Conservation (phyloP, 2,888 invertebrate species). For the Auanema sp. region DNA sequence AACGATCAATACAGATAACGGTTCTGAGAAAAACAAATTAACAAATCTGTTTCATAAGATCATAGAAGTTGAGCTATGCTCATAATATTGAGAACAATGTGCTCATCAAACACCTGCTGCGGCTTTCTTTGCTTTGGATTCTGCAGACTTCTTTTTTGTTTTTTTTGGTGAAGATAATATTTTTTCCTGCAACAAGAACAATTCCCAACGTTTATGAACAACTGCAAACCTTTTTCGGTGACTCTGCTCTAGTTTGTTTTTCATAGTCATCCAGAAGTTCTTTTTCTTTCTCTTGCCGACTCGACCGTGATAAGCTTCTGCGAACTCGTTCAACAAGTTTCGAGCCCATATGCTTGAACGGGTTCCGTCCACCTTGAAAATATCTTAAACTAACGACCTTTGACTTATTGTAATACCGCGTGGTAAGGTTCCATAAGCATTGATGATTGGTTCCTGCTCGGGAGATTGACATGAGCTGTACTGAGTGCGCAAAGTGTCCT, state of each 20-base stretch:
- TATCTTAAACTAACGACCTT: background rate
- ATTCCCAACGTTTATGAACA: too few species aligned
- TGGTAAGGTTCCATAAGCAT: conserved; percentile 40
- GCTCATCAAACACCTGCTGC: conserved; percentile 6
- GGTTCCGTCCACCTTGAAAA: conserved; percentile 38
- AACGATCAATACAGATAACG: too few species aligned
- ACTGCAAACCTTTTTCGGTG: conserved; percentile 37
- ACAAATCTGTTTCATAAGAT: too few species aligned
- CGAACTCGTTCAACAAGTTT: conserved; percentile 57
- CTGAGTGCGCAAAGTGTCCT: conserved; percentile 9
- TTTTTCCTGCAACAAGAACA: conserved; percentile 14
- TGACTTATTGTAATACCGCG: conserved; percentile 22
- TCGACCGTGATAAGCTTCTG: conserved; percentile 47
- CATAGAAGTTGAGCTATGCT: too few species aligned
- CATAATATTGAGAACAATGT: too few species aligned
- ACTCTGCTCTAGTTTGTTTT: conserved; percentile 18
- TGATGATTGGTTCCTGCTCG: too few species aligned
- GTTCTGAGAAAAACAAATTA: too few species aligned
- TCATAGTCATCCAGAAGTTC: conserved; percentile 35
- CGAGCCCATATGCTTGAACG: conserved; percentile 58
- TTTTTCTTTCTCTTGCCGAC: conserved; percentile 31
- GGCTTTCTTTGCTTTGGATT: conserved; percentile 46
- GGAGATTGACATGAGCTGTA: too few species aligned
- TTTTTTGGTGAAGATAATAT: conserved; percentile 45
- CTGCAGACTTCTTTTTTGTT: conserved; percentile 52